A percentile compares a stretch with the other conserved stretches of the same genome.
Evolutionary conservation across 2,797 vertebrate genomes (phyloP).

Genomic region (Alectoris magna): DNA sequence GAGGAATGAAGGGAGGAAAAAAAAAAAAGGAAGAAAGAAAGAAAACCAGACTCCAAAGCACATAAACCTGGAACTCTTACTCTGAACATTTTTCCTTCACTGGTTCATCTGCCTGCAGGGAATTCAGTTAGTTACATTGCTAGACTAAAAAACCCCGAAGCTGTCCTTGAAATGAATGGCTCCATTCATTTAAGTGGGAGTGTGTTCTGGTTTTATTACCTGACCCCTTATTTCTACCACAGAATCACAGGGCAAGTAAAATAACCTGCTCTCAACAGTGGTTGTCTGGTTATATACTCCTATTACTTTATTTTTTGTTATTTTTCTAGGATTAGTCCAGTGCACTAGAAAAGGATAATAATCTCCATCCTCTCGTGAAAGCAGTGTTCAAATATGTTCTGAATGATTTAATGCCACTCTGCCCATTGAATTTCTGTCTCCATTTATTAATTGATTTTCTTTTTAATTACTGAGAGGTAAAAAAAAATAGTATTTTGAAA

Average conservation of each 20-base stretch:
- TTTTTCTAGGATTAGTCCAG: conserved; percentile 38
- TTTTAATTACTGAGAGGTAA: too few relatives aligned
- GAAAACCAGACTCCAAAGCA: background rate
- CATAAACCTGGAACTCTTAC: conserved; percentile 28
- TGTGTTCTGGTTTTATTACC: conserved; percentile 64
- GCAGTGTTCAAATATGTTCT: conserved; percentile 11
- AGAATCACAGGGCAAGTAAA: conserved; percentile 52
- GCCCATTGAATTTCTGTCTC: background rate
- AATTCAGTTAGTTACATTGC: conserved; percentile 51
- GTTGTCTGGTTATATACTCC: conserved; percentile 27
- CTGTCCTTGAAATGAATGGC: conserved; percentile 66
- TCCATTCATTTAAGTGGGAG: conserved; percentile 68
- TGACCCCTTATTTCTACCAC: conserved; percentile 58
- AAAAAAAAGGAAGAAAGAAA: background rate
- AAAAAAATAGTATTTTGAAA: background rate
- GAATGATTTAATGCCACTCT: conserved; percentile 33
- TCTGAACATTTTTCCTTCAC: conserved; percentile 44
- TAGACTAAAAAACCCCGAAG: conserved; percentile 49
- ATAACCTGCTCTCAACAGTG: conserved; percentile 33
- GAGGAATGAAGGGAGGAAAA: background rate
- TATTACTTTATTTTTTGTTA: background rate
- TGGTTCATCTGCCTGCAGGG: conserved; percentile 49
- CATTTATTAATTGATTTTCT: too few relatives aligned
- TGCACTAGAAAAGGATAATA: background rate
- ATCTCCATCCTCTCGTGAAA: background rate